Evolutionary conservation across 2,888 invertebrate genomes (phyloP), one percentile per base, ranked within the genome.

Genomic region (Agrenia bidenticulata): DNA sequence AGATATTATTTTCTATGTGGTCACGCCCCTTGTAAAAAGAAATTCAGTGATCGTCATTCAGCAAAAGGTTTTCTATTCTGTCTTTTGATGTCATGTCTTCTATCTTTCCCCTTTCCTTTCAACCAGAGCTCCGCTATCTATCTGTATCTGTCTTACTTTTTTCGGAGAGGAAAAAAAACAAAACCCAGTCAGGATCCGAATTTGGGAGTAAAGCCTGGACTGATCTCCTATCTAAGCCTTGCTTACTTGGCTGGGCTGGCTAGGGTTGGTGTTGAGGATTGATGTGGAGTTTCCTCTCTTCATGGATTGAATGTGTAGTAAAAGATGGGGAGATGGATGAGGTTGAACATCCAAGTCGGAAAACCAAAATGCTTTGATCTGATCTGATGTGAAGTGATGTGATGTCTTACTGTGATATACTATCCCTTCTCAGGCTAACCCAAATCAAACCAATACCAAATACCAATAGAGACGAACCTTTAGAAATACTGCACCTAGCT

Each of bases 41-140:
- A 51, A 51, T 51, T 51, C 51, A 51, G 51, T 24, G 51, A 51
- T 51, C 45, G 45, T 51, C 51, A 51, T 57, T 39, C 4, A 21
- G 57, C 7, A 13, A 23, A 39, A 41, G 57, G 41, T 57, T 55
- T 39, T 21, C 41, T 39, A 57, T 37, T 57, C 57, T 57, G 57
- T 57, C 57, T 57, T 57, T 57, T 57, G 57, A 57, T 57, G 57
- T 57, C 57, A 57, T 39, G 57, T 55, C 55, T 32, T 24, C 51
- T 55, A 55, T 27, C 26, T 55, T 27, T 32, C 27, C 55, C 32
- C 24, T 57, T 39, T 41, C 55, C 27, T 55, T 39, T 57, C 57
- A 41, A 21, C 41, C 57, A 55, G 24, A 51, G 51, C 51, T 51
- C 24, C 51, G 11, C 51, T 51, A 51, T 51, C 51, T 51, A 51